A percentile compares a stretch with the other conserved stretches of the same genome.
Conservation (phyloP, 2,113 vertebrate genomes). For the Ailurus styani region DNA sequence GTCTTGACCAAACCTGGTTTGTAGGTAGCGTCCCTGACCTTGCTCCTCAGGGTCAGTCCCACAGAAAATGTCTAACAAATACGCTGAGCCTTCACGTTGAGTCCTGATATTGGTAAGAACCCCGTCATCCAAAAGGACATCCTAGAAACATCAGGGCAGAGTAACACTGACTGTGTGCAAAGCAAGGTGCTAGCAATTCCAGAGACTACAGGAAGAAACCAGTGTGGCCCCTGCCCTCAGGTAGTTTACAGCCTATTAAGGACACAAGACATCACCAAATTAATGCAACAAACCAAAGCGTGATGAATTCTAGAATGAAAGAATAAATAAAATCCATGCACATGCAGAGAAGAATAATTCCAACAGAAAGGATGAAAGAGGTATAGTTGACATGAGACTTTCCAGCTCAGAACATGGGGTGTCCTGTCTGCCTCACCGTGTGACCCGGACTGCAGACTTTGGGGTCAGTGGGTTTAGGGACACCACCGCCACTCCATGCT, state of each 20-base stretch:
- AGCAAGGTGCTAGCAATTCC: neutral
- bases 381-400: rapidly evolving
- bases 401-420: neutral
- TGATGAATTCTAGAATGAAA: neutral
- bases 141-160: rapidly evolving
- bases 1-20: neutral
- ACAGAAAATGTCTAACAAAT: neutral
- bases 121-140: neutral
- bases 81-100: neutral
- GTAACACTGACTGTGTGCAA: rapidly evolving
- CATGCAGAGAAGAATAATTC: rapidly evolving
- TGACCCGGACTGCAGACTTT: neutral
- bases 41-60: neutral
- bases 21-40: rapidly evolving
- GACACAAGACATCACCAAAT: neutral
- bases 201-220: no score
- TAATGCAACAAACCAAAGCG: neutral
- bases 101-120: neutral
- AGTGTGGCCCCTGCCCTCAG: rapidly evolving
- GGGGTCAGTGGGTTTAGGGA: neutral
- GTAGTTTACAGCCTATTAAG: rapidly evolving
- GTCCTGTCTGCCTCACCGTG: rapidly evolving
- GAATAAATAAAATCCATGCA: neutral
- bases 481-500: neutral
- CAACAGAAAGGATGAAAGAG: neutral